These are phyloP conservation scores for Patella ulyssiponensis DNA, from an alignment of 2,888 invertebrate species.

Conservation along the genomic window DNA sequence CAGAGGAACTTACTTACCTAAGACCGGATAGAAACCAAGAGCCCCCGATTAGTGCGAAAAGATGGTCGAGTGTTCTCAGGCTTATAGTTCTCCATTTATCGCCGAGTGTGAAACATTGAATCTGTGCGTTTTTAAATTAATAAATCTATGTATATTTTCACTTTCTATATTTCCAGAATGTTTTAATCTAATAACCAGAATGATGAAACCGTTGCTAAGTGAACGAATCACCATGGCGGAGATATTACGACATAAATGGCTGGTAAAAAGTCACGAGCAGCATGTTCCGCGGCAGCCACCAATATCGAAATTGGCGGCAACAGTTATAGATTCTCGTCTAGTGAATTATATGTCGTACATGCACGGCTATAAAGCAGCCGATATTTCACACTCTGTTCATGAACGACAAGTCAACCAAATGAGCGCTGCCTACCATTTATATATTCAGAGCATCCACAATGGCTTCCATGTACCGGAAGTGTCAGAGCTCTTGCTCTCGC, in stretches of 20 bases:
- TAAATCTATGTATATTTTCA: too few species aligned
- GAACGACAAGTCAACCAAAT: background rate
- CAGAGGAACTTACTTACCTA: too few species aligned
- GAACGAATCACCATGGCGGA: conserved; percentile 54
- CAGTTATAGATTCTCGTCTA: conserved; percentile 45
- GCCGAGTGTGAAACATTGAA: too few species aligned
- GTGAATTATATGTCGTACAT: conserved; percentile 53
- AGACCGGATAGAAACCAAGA: too few species aligned
- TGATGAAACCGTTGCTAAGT: conserved; percentile 51
- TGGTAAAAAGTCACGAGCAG: conserved; percentile 43
- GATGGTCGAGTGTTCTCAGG: too few species aligned
- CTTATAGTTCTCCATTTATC: too few species aligned
- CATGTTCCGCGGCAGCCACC: conserved; percentile 45
- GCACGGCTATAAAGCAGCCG: background rate
- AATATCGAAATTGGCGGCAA: conserved; percentile 42
- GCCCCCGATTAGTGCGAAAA: too few species aligned
- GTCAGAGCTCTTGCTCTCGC: background rate
- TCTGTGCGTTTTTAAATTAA: too few species aligned
- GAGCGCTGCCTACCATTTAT: background rate
- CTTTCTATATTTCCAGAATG: conserved; percentile 47
- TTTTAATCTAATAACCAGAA: conserved; percentile 48
- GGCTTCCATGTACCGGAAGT: background rate
- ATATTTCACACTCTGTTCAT: background rate
- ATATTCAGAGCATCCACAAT: background rate
- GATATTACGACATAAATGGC: conserved; percentile 55